These are phyloP conservation scores for Scalopus aquaticus DNA, from an alignment of 2,113 vertebrate species.

Conservation along the genomic window DNA sequence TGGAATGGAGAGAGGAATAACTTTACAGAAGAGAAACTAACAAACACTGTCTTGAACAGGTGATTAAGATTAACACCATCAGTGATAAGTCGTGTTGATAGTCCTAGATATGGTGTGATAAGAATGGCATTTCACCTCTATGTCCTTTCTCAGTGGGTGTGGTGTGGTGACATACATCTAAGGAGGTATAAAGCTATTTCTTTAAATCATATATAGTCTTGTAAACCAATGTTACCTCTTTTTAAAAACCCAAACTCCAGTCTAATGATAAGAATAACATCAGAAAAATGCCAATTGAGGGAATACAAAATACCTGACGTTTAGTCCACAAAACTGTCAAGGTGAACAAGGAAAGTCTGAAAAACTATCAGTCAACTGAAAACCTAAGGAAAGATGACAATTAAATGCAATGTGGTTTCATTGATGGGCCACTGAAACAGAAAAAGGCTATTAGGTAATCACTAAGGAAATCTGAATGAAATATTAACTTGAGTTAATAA, in stretches of 20 bases:
- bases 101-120: not conserved
- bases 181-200: too few relatives aligned
- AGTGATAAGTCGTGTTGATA: slow-evolving; percentile 31
- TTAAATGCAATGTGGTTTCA: not conserved
- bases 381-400: not conserved
- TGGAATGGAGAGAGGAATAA: not conserved
- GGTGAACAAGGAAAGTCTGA: too few relatives aligned
- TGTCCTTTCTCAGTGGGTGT: not conserved
- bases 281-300: too few relatives aligned
- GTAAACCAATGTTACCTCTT: too few relatives aligned
- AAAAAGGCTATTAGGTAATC: not conserved
- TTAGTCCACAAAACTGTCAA: too few relatives aligned
- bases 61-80: slow-evolving; percentile 23
- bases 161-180: too few relatives aligned
- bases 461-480: not conserved
- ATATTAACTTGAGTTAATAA: too few relatives aligned
- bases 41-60: not conserved
- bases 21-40: not conserved
- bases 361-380: too few relatives aligned
- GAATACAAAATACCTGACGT: too few relatives aligned
- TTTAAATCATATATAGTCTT: too few relatives aligned
- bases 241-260: too few relatives aligned
- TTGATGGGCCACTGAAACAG: not conserved
- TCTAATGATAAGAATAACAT: too few relatives aligned
- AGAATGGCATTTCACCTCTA: not conserved